Evolutionary conservation across 2,888 invertebrate genomes (phyloP).

Genomic region (Tiphia femorata): DNA sequence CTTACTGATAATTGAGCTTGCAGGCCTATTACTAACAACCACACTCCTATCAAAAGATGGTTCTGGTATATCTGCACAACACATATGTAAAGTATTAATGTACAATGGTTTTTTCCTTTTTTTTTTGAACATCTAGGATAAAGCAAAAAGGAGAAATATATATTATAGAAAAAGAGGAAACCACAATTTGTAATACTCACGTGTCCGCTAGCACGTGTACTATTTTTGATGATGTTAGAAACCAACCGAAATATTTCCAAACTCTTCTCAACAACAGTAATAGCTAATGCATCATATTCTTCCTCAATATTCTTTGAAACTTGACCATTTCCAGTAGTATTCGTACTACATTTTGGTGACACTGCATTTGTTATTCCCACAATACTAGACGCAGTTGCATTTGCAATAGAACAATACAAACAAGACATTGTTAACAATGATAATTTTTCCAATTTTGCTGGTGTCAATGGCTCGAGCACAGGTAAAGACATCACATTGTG

Average conservation of each 20-base stretch:
- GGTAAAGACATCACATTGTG: constrained; percentile 88
- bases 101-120: too few relatives aligned
- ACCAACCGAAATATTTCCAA: constrained; percentile 88
- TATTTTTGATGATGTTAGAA: constrained; percentile 83
- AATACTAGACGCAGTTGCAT: constrained; percentile 76
- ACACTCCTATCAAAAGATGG: constrained; percentile 88
- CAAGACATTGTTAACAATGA: constrained; percentile 87
- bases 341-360: constrained; percentile 72
- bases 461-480: constrained; percentile 88
- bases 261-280: constrained; percentile 88
- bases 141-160: constrained; percentile 7
- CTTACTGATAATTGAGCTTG: constrained; percentile 83
- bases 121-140: constrained; percentile 8
- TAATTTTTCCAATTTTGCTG: constrained; percentile 85
- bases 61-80: constrained; percentile 83
- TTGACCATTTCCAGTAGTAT: constrained; percentile 47
- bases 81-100: constrained; percentile 6
- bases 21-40: constrained; percentile 88
- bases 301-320: constrained; percentile 74
- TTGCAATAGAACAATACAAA: constrained; percentile 83
- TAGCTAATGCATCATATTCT: constrained; percentile 83
- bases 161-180: constrained; percentile 4
- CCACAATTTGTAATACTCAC: constrained; percentile 76
- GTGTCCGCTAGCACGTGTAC: constrained; percentile 89
- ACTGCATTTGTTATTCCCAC: constrained; percentile 73